Percentiles rank a stretch among this genome's conserved stretches.
Evolutionary conservation across 2,113 vertebrate species (phyloP).

Genomic region (Mystacornis crossleyi): DNA sequence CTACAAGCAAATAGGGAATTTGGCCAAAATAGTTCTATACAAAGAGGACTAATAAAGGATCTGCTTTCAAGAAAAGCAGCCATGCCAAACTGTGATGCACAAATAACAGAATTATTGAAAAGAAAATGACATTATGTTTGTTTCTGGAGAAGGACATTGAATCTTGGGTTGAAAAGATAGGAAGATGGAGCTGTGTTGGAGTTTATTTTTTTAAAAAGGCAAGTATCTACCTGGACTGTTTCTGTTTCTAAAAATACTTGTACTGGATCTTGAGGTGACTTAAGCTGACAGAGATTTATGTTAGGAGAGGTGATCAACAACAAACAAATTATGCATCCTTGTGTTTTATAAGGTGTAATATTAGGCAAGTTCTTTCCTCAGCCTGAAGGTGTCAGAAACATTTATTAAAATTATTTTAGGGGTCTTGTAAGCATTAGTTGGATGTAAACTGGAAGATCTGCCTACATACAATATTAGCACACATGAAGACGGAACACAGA

Average conservation of each 20-base stretch:
- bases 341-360: not conserved
- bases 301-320: not conserved
- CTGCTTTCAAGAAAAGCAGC: conserved; percentile 3
- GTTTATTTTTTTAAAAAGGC: not conserved
- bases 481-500: not conserved
- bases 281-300: not conserved
- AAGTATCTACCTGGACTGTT: not conserved
- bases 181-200: not conserved
- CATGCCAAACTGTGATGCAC: not conserved
- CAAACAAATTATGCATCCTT: not conserved
- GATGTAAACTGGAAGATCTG: not conserved
- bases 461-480: not conserved
- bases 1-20: not conserved
- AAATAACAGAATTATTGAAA: conserved; percentile 15
- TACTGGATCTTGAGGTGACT: not conserved
- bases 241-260: conserved; percentile 30
- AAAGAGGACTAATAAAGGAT: not conserved
- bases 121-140: not conserved
- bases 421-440: not conserved
- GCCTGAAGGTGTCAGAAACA: not conserved
- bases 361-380: conserved; percentile 11
- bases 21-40: not conserved
- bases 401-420: not conserved
- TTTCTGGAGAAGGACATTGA: conserved; percentile 13
- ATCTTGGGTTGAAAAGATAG: not conserved